Percentiles rank a stretch among this genome's conserved stretches.
These are phyloP conservation scores for Trypoxylon attenuatum DNA, from an alignment of 2,888 invertebrate species.

Conservation along the genomic window DNA sequence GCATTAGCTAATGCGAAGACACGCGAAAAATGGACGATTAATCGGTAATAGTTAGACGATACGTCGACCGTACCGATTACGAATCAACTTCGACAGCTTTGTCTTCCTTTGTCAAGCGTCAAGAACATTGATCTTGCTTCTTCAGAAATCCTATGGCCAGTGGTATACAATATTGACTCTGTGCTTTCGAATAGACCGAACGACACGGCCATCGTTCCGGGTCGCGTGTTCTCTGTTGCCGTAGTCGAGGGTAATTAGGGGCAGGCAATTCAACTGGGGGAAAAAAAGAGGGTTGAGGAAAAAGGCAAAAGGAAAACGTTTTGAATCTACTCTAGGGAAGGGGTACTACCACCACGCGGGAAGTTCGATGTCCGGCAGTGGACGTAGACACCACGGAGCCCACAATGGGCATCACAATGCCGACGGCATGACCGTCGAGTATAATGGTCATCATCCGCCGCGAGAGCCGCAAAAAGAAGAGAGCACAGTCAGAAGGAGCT, in stretches of 20 bases:
- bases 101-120: no score
- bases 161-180: no score
- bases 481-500: conserved; percentile 70
- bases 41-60: no score
- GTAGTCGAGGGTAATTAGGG: conserved; percentile 3
- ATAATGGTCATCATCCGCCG: conserved; percentile 69
- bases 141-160: no score
- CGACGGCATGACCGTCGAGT: conserved; percentile 65
- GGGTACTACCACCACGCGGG: conserved; percentile 66
- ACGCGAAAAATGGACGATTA: no score
- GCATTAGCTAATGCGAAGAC: no score
- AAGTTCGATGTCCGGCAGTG: conserved; percentile 64
- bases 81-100: no score
- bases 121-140: no score
- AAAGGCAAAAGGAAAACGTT: conserved; percentile 43
- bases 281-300: conserved; percentile 18
- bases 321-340: conserved; percentile 73
- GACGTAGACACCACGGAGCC: conserved; percentile 62
- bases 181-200: neutral
- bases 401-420: conserved; percentile 66
- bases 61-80: no score
- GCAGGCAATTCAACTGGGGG: conserved; percentile 2
- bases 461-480: conserved; percentile 72
- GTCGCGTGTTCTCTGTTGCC: neutral
- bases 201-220: neutral